Evolutionary conservation across 2,113 vertebrate genomes (phyloP), one percentile per base, ranked within the genome.

Genomic region (Phocoena sinus): DNA sequence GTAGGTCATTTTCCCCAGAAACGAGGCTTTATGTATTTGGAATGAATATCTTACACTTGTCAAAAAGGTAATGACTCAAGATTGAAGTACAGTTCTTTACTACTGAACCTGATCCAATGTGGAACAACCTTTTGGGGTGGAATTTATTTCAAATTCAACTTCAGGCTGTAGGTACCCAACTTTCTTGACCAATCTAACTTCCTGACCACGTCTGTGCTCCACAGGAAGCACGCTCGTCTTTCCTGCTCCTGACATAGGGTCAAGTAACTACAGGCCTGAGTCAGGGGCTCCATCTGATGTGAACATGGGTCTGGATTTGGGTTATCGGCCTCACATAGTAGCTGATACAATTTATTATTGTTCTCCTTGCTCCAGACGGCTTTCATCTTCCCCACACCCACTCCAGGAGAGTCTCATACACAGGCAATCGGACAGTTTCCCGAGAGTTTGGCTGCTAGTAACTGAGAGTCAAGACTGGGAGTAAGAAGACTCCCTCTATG

Each of bases 241-340:
- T 74, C 58, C 25, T 53, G 21, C 18, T 18, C 23, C 33, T 2
- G 2, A 44, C 33, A 65, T 25, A 31, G 0, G 1, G 20, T 53
- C 44, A 71, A 3, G n/a, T 25, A 26, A 73, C 53, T 26, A 58
- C 33, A 33, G 6, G 12, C 21, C 68, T 63, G 38, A 17, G 89
- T 41, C 28, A 38, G 68, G 10, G 41, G 12, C 36, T 77, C 71
- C 70, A 25, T 50, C 33, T 41, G 14, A 74, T 17, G 56, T 6
- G 56, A 74, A 44, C n/a, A 18, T 11, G 9, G 68, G 26, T 31
- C 53, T 33, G 12, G 21, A 20, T 36, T 56, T 91, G 47, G 25
- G 50, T 36, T 7, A 80, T 31, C n/a, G 23, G n/a, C 62, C 13
- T 53, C n/a, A 23, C 47, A 6, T 41, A 74, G 74, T 17, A 47